Percentiles rank a stretch among this genome's conserved stretches.
Conservation (phyloP, 2,113 vertebrate species). For the Brachypteracias leptosomus region DNA sequence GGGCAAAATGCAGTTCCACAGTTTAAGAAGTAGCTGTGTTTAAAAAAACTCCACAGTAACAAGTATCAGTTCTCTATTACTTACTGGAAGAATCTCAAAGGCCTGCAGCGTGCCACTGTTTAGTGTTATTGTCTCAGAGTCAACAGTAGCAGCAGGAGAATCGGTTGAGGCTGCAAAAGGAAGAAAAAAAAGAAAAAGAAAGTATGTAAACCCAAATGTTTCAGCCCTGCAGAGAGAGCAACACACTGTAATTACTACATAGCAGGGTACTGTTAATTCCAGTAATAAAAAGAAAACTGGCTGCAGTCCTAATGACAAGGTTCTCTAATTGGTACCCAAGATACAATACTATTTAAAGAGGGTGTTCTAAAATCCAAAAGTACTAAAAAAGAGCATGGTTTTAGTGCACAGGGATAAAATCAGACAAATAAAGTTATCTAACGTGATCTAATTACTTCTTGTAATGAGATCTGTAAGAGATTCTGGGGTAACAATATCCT, state of each 20-base stretch:
- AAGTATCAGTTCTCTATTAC: slow-evolving; percentile 40
- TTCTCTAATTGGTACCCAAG: slow-evolving; percentile 14
- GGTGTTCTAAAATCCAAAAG: not conserved
- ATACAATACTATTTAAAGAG: not conserved
- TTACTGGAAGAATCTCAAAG: slow-evolving; percentile 96
- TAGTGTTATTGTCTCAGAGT: slow-evolving; percentile 91
- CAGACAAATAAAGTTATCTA: not conserved
- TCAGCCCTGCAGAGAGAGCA: not conserved
- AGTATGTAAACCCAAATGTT: slow-evolving; percentile 1
- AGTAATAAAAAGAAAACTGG: not conserved
- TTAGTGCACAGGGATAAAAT: not conserved
- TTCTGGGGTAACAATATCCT: not conserved
- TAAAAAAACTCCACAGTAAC: not conserved
- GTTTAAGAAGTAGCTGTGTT: not conserved
- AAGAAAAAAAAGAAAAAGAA: not conserved
- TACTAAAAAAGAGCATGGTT: not conserved
- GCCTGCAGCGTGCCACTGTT: slow-evolving; percentile 92
- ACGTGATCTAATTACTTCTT: not conserved
- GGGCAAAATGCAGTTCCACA: not conserved
- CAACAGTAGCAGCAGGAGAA: slow-evolving; percentile 77
- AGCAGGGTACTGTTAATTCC: not conserved
- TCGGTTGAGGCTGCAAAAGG: slow-evolving; percentile 77
- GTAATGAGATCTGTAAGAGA: not conserved
- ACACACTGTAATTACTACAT: slow-evolving; percentile 10
- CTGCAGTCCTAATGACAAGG: not conserved